Conservation (phyloP, 1,140 invertebrate species). For the Fopius arisanus region DNA sequence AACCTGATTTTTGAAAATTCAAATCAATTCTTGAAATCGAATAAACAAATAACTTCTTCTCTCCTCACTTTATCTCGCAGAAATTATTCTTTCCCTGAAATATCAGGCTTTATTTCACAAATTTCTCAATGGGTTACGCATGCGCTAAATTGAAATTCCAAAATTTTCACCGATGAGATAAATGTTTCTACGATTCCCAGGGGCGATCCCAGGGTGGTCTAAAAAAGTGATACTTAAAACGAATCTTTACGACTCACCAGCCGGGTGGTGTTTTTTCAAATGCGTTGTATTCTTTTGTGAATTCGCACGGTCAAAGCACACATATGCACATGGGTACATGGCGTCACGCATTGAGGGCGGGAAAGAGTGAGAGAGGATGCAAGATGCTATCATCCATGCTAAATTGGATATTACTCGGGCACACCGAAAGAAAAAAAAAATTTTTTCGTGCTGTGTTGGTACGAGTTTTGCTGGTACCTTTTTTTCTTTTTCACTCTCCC, state of each 20-base stretch:
- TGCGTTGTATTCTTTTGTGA: conserved; percentile 11
- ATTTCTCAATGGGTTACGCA: background rate
- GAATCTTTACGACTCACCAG: conserved; percentile 4
- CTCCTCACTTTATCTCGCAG: no score
- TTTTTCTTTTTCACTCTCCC: background rate
- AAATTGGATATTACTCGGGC: conserved; percentile 8
- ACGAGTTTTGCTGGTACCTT: background rate
- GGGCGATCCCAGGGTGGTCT: background rate
- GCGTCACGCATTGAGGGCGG: background rate
- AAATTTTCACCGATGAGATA: background rate
- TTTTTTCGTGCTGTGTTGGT: background rate
- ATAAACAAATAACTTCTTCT: no score
- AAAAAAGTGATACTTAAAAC: conserved; percentile 9
- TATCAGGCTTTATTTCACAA: background rate
- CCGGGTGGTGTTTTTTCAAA: conserved; percentile 5
- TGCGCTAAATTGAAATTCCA: background rate
- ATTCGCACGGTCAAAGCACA: background rate
- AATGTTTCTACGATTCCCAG: background rate
- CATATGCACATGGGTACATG: background rate
- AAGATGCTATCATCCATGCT: conserved; percentile 10
- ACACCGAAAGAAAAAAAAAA: background rate
- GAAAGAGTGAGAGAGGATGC: background rate
- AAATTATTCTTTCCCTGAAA: no score
- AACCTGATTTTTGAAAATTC: no score
- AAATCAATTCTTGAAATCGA: no score